These are phyloP conservation scores for Rotaria macrura DNA, from an alignment of 2,888 invertebrate species.

Conservation along the genomic window DNA sequence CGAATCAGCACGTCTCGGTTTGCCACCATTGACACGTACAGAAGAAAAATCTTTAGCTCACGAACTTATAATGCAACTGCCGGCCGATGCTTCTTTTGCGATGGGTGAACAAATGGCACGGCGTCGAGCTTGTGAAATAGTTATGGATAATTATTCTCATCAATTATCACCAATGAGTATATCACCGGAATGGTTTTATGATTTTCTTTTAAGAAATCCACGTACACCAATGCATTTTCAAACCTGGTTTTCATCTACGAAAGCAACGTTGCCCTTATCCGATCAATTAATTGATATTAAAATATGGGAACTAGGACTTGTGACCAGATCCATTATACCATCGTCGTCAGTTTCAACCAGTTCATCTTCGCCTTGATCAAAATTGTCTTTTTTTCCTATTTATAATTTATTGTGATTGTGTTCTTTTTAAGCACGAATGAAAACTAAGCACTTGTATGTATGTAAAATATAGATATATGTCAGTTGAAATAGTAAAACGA, in stretches of 20 bases:
- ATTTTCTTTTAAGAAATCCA: slow-evolving; percentile 8
- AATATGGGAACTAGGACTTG: neutral
- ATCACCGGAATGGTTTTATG: neutral
- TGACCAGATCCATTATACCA: neutral
- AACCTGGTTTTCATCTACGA: neutral
- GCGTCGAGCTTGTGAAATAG: neutral
- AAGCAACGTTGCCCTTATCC: neutral
- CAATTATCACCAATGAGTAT: neutral
- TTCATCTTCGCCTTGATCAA: neutral
- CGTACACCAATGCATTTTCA: neutral
- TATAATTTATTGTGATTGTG: neutral
- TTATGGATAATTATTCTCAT: neutral
- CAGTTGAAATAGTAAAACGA: neutral
- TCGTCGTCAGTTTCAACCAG: neutral
- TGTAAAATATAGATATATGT: neutral
- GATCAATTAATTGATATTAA: neutral
- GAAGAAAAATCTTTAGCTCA: neutral
- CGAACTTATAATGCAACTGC: neutral
- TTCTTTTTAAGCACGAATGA: neutral
- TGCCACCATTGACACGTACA: neutral
- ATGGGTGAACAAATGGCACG: neutral
- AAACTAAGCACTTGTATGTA: neutral
- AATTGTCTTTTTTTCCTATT: neutral
- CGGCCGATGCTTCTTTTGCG: neutral
- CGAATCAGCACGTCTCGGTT: neutral